Conservation (phyloP, 2,113 vertebrate genomes). For the rat (Rattus norvegicus) region GRCr8 NC_086028.1:83893001-83893500, state of each 20-base stretch:
- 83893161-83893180: too few relatives aligned
- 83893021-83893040: background rate
- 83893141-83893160: too few relatives aligned
- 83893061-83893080: background rate
- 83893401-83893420: conserved; percentile 98
- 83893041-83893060: conserved; percentile 13
- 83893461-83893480: conserved; percentile 14
- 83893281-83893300: background rate
- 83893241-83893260: background rate
- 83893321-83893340: background rate
- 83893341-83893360: conserved; percentile 90
- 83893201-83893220: too few relatives aligned
- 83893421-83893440: conserved; percentile 95
- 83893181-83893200: too few relatives aligned
- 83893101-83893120: too few relatives aligned
- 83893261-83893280: background rate
- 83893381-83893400: conserved; percentile 93
- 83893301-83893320: background rate
- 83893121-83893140: too few relatives aligned
- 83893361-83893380: conserved; percentile 95
- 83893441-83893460: conserved; percentile 94
- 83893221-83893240: background rate
- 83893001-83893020: background rate
- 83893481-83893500: background rate
- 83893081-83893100: background rate